Percentiles rank a stretch among this genome's conserved stretches.
Conservation (phyloP, 2,113 vertebrate genomes). For the Macaca fascicularis region T2T-MFA8v1.1 NC_088394.1:64213501-64214000, state of each 20-base stretch:
- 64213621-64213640: no score
- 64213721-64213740: neutral
- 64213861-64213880: conserved; percentile 83
- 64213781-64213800: conserved; percentile 86
- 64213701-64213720: neutral
- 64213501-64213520: no score
- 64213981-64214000: conserved; percentile 45
- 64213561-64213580: no score
- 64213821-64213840: conserved; percentile 76
- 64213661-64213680: no score
- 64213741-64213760: conserved; percentile 83
- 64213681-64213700: neutral
- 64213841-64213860: conserved; percentile 73
- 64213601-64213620: no score
- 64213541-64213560: no score
- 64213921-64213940: conserved; percentile 73
- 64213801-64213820: conserved; percentile 53
- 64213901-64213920: conserved; percentile 76
- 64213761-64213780: conserved; percentile 85
- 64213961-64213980: conserved; percentile 76
- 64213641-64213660: no score
- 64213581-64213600: no score
- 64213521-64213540: no score
- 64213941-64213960: conserved; percentile 65
- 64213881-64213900: conserved; percentile 83